Evolutionary conservation across 2,888 invertebrate genomes (phyloP), one percentile per base, ranked within the genome.

Genomic region (Drosophila leonis): DNA sequence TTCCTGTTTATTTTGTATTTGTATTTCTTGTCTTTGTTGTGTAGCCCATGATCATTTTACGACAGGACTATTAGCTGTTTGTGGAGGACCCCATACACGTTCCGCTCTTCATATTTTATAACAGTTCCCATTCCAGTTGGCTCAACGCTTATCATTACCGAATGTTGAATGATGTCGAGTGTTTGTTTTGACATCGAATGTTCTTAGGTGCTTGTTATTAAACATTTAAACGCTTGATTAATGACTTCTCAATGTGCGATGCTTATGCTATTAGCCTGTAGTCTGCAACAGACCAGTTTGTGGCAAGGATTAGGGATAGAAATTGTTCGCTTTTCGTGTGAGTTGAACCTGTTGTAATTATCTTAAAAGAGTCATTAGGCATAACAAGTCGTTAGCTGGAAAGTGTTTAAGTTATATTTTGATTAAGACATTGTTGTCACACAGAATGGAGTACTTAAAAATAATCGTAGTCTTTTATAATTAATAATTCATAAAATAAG

Each of bases 131-230:
- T 41, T 64, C 48, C 49, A 42, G 51, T 39, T 55, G 48, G 57
- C 49, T 68, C 69, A 64, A 67, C 65, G 54, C 75, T 83, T 91
- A 91, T 92, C 91, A 90, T 91, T 88, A 74, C 72, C 77, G 78
- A 82, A 82, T 91, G 91, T 90, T 92, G 90, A 91, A 92, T 92
- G 90, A 91, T 92, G 88, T 90, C 88, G 89, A 90, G 91, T 90
- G 90, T 90, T 90, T 93, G 90, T 92, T 92, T 92, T 92, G 92
- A 92, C 92, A 91, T 87, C 86, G 83, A 82, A 68, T 82, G 72
- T 82, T 82, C 75, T 75, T 46, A 59, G 80, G 59, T 72, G 72
- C 68, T 73, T 70, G 74, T 80, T 82, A 75, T 81, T 82, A 78
- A 79, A 72, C 80, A 82, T 73, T 82, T 79, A 77, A 69, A 29